Evolutionary conservation across 2,797 vertebrate species (phyloP), one percentile per base, ranked within the genome.

Genomic region (Vultur gryphus): DNA sequence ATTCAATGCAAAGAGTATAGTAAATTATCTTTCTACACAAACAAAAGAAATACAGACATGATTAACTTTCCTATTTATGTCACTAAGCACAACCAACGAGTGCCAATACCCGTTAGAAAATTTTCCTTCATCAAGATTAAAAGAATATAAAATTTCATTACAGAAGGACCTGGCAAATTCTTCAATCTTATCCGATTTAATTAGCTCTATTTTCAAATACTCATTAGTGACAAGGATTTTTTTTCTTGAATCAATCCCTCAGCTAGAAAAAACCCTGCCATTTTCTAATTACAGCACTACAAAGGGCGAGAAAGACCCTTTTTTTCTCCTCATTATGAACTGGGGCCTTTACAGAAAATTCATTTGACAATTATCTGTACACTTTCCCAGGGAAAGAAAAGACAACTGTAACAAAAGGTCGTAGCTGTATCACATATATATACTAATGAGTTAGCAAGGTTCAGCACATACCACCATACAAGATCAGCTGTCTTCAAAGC

Each of bases 341-440:
- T 41, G 35, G 44, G 81, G 87, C 78, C 59, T 94, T 94, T 33
- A 75, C 62, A 87, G 39, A 64, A 77, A 95, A 93, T 69, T 96
- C 20, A 26, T 87, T 69, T 85, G 67, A 54, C 82, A 96, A 95
- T 89, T 77, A 86, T 65, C 79, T 48, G 87, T 48, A 91, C 52
- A 35, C 20, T 92, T 97, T 97, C 96, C 96, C 97, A 97, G 92
- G 96, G 84, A 95, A 96, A 97, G 92, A 97, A 93, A 96, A 96
- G 90, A 59, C 72, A 89, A 96, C 62, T 72, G 80, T 80, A 77
- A 95, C 94, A 93, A 95, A 96, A 73, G 66, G 76, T 80, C 87
- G 79, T 17, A 62, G 87, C 44, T 88, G 58, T 43, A 64, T 26
- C 55, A 61, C 21, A n/a, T 58, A 35, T 54, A 23, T 64, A 57